Percentiles rank a stretch among this genome's conserved stretches.
These are phyloP conservation scores for Buathra laborator DNA, from an alignment of 2,888 invertebrate species.

Conservation along the genomic window DNA sequence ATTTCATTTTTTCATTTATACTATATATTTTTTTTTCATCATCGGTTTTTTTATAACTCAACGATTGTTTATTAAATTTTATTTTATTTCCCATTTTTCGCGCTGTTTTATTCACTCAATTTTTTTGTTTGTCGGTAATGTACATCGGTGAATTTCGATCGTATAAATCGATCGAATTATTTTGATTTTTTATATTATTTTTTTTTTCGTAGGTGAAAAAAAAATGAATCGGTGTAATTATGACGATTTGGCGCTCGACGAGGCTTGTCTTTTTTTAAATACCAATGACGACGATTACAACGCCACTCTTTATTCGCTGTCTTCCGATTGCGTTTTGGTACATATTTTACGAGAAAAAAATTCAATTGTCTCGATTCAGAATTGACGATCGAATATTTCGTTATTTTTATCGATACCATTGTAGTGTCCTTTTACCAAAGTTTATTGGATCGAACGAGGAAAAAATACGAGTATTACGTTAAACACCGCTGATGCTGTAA, in stretches of 20 bases:
- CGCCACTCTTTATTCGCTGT: conserved; percentile 88
- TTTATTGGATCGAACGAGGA: conserved; percentile 83
- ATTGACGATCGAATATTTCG: no score
- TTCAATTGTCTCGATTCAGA: no score
- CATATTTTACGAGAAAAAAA: conserved; percentile 67
- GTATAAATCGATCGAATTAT: not conserved
- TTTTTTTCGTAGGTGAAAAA: not conserved
- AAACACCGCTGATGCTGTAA: conserved; percentile 86
- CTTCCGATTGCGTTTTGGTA: conserved; percentile 91
- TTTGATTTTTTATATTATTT: not conserved
- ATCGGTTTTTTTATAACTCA: not conserved
- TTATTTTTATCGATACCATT: conserved; percentile 53
- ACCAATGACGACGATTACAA: conserved; percentile 81
- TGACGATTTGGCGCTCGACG: conserved; percentile 87
- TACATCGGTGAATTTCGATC: no score
- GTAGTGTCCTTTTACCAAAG: conserved; percentile 89
- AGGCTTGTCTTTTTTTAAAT: conserved; percentile 87
- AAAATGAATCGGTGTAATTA: conserved; percentile 74
- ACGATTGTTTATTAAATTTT: not conserved
- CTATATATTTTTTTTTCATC: no score
- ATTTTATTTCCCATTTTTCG: no score
- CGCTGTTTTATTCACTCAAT: not conserved
- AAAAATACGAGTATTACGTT: conserved; percentile 85
- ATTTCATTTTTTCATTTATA: not conserved
- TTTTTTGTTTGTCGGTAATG: no score